These are phyloP conservation scores for Aurelia sp. DNA, from an alignment of 30 jellyfish, hydroid and myxozoan genomes.

Conservation along the genomic window DNA sequence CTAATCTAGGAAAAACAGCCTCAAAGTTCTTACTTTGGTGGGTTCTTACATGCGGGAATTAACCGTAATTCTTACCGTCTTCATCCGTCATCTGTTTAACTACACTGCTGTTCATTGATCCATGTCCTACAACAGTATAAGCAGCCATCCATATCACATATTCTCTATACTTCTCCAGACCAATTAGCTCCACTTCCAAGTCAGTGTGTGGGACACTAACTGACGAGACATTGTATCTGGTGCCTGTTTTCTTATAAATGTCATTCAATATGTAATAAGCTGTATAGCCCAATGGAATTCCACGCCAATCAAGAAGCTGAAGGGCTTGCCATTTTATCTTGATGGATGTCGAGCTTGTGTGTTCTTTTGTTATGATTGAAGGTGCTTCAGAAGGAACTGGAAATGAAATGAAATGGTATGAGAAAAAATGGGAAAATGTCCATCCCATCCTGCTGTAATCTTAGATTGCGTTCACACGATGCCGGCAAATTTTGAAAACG, in stretches of 20 bases:
- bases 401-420: background rate
- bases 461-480: no score
- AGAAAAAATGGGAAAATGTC: no score
- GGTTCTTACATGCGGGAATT: no score
- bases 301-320: constrained; percentile 9
- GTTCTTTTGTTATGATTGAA: constrained; percentile 7
- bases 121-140: constrained; percentile 42
- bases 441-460: no score
- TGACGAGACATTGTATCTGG: constrained; percentile 9
- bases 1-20: no score
- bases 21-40: no score
- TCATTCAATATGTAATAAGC: constrained; percentile 20
- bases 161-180: constrained; percentile 27
- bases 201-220: background rate
- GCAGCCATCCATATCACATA: constrained; percentile 65
- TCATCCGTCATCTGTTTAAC: constrained; percentile 46
- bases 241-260: constrained; percentile 1
- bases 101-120: constrained; percentile 27
- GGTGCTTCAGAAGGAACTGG: constrained; percentile 61
- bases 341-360: constrained; percentile 55
- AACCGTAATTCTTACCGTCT: constrained; percentile 44
- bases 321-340: constrained; percentile 43
- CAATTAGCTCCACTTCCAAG: constrained; percentile 12
- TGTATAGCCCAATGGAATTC: constrained; percentile 37
- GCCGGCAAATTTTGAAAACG: no score